phyloP scores from a whole-genome alignment of 2,113 vertebrate species.

The Notiomystis cincta region DNA sequence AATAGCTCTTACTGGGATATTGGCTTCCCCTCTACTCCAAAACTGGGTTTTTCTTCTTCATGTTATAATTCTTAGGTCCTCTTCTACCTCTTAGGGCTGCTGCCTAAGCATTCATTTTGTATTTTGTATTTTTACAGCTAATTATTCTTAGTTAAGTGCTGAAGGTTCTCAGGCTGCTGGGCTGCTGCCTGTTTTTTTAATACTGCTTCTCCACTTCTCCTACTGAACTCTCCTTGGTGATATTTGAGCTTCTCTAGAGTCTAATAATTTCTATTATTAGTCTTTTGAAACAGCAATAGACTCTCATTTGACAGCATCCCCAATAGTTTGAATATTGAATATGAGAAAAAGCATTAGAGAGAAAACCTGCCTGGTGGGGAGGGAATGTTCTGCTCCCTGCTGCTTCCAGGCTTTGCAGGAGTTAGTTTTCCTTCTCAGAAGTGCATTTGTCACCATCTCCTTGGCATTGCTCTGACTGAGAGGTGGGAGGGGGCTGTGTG shows the following conservation, averaged over 20 bases:
- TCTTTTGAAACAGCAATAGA: neutral
- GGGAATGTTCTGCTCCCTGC: neutral
- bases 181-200: neutral
- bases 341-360: neutral
- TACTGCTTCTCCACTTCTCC: neutral
- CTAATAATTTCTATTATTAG: neutral
- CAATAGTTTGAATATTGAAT: neutral
- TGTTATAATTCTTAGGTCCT: neutral
- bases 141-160: conserved; percentile 1
- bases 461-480: neutral
- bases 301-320: neutral
- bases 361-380: neutral
- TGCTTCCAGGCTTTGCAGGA: neutral
- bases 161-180: neutral
- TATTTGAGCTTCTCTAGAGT: neutral
- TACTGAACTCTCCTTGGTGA: neutral
- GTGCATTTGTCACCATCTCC: neutral
- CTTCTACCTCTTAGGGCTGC: neutral
- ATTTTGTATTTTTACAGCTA: neutral
- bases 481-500: neutral
- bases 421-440: neutral
- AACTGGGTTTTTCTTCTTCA: neutral
- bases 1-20: neutral
- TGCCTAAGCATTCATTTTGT: neutral
- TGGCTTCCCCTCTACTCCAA: neutral